Percentiles rank a stretch among this genome's conserved stretches.
Evolutionary conservation across 2,888 invertebrate species (phyloP).

Genomic region (Minunthozetes semirufus): DNA sequence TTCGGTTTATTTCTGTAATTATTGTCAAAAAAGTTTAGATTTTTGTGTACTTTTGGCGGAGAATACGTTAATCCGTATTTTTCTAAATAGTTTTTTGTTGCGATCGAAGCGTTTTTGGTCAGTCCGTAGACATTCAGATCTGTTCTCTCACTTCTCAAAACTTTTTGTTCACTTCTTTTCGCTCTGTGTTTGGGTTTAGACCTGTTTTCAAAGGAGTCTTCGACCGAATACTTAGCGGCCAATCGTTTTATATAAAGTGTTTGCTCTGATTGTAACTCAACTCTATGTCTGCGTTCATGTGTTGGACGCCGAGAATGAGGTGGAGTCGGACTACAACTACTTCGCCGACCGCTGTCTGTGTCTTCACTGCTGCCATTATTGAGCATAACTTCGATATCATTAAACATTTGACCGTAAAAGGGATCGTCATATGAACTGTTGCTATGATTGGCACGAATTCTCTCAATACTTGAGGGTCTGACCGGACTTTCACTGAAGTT

Average conservation of each 20-base stretch:
- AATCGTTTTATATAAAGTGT: constrained; percentile 33
- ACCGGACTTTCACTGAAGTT: constrained; percentile 16
- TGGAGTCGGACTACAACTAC: constrained; percentile 31
- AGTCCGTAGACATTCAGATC: constrained; percentile 31
- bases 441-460: background rate
- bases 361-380: background rate
- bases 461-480: background rate
- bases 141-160: background rate
- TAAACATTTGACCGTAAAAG: constrained; percentile 15
- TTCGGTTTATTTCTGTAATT: background rate
- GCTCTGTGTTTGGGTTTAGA: background rate
- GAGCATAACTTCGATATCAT: constrained; percentile 2
- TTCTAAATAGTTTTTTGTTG: constrained; percentile 35
- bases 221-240: constrained; percentile 30
- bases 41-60: constrained; percentile 29
- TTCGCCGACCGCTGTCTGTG: background rate
- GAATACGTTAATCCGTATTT: constrained; percentile 34
- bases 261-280: constrained; percentile 29
- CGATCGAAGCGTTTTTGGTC: constrained; percentile 31
- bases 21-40: background rate
- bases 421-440: background rate
- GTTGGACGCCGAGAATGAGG: background rate
- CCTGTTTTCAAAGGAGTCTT: background rate
- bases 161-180: background rate
- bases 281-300: background rate